phyloP scores from a whole-genome alignment of 2,888 invertebrate species.

The Bembecia ichneumoniformis region DNA sequence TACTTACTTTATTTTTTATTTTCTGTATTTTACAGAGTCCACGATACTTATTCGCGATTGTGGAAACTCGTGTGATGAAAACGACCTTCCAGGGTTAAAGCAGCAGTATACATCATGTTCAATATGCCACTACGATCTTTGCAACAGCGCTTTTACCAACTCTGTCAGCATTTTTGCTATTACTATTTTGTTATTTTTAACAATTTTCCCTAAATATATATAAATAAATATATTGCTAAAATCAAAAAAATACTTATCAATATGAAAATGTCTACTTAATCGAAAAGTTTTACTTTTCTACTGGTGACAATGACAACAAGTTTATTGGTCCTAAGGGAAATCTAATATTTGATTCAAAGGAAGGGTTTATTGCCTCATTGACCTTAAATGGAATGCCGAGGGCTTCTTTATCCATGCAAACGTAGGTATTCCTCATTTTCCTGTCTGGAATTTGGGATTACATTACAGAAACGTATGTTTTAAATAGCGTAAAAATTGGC shows the following conservation, averaged over 20 bases:
- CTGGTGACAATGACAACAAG: too few species aligned
- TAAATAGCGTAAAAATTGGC: too few species aligned
- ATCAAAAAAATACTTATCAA: too few species aligned
- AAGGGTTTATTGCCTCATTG: slow-evolving; percentile 1
- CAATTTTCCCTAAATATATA: background rate
- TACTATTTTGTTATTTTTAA: background rate
- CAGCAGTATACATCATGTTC: slow-evolving; percentile 35
- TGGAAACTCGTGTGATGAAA: slow-evolving; percentile 30
- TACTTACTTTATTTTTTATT: background rate
- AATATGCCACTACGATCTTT: slow-evolving; percentile 42
- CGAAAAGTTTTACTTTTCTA: too few species aligned
- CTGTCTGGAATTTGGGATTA: too few species aligned
- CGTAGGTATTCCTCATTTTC: too few species aligned
- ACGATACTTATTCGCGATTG: slow-evolving; percentile 44
- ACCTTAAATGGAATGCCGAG: background rate
- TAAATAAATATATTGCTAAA: background rate
- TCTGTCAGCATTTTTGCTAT: slow-evolving; percentile 4
- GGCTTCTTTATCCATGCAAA: too few species aligned
- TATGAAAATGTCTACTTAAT: too few species aligned
- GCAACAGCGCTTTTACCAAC: slow-evolving; percentile 31
- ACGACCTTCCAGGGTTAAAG: slow-evolving; percentile 16
- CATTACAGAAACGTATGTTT: too few species aligned
- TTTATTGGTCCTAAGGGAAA: background rate
- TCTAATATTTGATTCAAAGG: background rate
- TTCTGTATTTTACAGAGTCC: slow-evolving; percentile 25